phyloP scores from a whole-genome alignment of 2,113 vertebrate genomes.

The Fregetta grallaria region DNA sequence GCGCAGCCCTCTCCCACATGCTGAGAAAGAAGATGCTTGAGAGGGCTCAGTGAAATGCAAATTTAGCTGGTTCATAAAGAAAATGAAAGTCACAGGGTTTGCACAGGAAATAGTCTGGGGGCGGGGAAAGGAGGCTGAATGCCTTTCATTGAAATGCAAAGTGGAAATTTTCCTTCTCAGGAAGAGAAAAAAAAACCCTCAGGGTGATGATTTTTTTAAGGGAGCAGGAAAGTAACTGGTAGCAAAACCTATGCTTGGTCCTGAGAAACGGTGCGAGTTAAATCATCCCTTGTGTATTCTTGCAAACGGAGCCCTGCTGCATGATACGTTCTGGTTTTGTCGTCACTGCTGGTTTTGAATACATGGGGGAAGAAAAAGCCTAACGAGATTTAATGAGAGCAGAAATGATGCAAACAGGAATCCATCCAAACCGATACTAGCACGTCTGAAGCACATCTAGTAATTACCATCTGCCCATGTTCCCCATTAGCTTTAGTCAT shows the following conservation, averaged over 20 bases:
- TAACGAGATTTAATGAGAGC: not conserved
- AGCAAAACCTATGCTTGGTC: not conserved
- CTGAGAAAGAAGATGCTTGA: not conserved
- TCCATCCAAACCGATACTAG: not conserved
- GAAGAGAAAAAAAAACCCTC: not conserved
- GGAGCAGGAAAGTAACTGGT: not conserved
- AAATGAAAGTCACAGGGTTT: not conserved
- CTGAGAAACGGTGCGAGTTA: fast-evolving
- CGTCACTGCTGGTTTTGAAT: not conserved
- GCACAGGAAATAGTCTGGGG: not conserved
- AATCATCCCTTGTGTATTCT: not conserved
- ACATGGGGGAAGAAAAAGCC: not conserved
- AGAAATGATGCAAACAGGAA: not conserved
- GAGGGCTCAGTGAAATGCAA: not conserved
- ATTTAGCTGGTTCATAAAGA: not conserved
- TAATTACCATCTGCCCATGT: not conserved
- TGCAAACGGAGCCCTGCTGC: not conserved
- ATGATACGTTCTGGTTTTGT: not conserved
- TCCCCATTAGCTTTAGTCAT: not conserved
- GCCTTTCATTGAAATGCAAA: constrained; percentile 29
- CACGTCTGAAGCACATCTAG: not conserved
- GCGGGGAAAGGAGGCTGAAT: not conserved
- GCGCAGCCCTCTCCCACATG: not conserved
- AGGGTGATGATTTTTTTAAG: not conserved
- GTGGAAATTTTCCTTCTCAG: not conserved